Base-by-base conservation (phyloP, 2,888 invertebrate species). In the Pseudeuparius sepicola region DNA sequence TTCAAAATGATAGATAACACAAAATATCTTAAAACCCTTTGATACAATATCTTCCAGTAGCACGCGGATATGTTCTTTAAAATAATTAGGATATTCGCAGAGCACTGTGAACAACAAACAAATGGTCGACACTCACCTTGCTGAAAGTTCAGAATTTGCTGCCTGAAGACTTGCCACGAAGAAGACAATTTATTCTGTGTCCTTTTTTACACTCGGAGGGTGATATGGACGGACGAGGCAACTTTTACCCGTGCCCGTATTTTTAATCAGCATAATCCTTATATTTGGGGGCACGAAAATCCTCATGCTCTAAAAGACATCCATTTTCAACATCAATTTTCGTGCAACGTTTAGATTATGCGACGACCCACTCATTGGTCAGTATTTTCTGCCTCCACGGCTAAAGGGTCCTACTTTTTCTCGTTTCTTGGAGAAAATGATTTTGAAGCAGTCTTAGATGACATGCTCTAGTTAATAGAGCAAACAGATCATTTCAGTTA, bases 401-500 rank as follows among this genome's bases (percentile, higher is more conserved):
- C n/a, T n/a, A n/a, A n/a, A n/a, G n/a, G 28, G 36, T 23, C 24
- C 31, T 11, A 31, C 20, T 15, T 36, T 36, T 26, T 20, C 11
- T 35, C 27, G 9, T 25, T 33, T 38, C 18, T 11, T 26, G n/a
- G n/a, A 14, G 23, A 31, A 31, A 33, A 23, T 34, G 24, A 39
- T 27, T 39, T 41, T 39, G 15, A 39, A 35, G 38, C 26, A 39
- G 32, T 39, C 28, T 31, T 35, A 32, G 35, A 39, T 39, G 35
- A 35, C 17, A 39, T 39, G 38, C 35, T 26, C 14, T 39, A 28
- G 14, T 31, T 34, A 18, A 40, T 30, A 40, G 32, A 40, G 34
- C 30, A 34, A 30, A 31, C 31, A 38, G 28, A 40, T 40, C 34
- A 31, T 40, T 40, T 15, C 37, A 34, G 30, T 38, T 35, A 24